A percentile compares a stretch with the other conserved stretches of the same genome.
Conservation (phyloP, 2,113 vertebrate species). For the Strigops habroptila region DNA sequence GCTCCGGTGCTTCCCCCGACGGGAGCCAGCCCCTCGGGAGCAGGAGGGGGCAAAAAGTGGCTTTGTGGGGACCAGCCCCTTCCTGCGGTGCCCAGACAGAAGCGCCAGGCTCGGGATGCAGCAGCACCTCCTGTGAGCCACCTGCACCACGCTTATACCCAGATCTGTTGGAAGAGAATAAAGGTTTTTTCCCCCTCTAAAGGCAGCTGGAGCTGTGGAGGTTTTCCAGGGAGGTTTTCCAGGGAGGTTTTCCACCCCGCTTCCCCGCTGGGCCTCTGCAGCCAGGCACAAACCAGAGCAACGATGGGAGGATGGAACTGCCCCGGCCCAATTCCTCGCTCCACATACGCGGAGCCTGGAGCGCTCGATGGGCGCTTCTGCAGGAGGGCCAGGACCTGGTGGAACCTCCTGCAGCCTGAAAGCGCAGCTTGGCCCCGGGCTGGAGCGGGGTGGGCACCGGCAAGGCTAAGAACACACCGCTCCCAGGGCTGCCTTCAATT, state of each 20-base stretch:
- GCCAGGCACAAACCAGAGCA: not conserved
- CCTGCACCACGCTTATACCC: not conserved
- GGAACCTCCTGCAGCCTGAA: not conserved
- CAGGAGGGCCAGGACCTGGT: not conserved
- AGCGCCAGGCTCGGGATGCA: not conserved
- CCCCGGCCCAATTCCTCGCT: not conserved
- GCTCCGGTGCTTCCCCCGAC: not conserved
- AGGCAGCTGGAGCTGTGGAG: not conserved
- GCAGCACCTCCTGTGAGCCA: not conserved
- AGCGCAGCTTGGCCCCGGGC: not conserved
- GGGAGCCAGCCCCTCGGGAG: not conserved
- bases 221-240: not conserved
- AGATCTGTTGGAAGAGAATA: not conserved
- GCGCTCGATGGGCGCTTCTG: not conserved
- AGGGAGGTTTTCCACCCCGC: not conserved
- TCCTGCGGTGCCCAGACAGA: fast-evolving
- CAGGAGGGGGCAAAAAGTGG: not conserved
- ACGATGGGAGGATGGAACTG: not conserved
- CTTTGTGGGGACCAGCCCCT: not conserved
- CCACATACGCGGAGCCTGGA: not conserved
- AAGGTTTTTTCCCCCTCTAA: not conserved
- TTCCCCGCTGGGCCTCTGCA: not conserved
- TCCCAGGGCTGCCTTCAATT: not conserved
- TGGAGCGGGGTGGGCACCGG: not conserved
- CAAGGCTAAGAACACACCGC: not conserved